Conservation (phyloP, 2,797 vertebrate species). For the Ceyx erithaca region DNA sequence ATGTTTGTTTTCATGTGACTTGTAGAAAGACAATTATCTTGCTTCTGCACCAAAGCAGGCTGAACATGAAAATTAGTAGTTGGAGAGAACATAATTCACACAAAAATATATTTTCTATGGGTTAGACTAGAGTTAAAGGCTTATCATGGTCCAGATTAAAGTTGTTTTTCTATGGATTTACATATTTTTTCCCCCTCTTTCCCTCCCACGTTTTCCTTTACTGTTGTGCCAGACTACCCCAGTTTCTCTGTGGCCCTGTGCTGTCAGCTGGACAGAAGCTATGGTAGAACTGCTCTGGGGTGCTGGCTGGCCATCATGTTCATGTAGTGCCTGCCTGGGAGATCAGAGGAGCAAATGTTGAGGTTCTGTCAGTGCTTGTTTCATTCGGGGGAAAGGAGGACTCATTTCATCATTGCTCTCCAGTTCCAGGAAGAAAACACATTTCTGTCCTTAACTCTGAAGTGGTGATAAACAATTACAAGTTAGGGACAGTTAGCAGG, state of each 20-base stretch:
- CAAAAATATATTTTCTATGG: background rate
- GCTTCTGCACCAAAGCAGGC: background rate
- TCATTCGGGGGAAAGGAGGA: background rate
- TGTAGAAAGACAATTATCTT: background rate
- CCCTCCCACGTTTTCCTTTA: background rate
- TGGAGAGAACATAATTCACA: background rate
- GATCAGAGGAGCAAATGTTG: background rate
- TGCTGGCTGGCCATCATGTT: background rate
- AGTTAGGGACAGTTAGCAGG: background rate
- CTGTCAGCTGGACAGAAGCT: background rate
- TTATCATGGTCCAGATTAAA: background rate
- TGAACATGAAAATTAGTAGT: background rate
- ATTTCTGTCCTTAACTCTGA: background rate
- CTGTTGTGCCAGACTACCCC: background rate
- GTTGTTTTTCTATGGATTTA: background rate
- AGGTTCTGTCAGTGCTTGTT: background rate
- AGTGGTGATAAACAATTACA: background rate
- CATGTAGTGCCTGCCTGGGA: background rate
- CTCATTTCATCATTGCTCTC: background rate
- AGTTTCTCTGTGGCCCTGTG: background rate
- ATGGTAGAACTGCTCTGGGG: rapidly evolving
- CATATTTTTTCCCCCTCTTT: background rate
- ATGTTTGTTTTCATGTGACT: background rate
- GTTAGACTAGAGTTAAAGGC: background rate
- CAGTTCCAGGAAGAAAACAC: background rate